Base-by-base conservation (phyloP, 2,888 invertebrate species). In the Clepsis dumicolana region DNA sequence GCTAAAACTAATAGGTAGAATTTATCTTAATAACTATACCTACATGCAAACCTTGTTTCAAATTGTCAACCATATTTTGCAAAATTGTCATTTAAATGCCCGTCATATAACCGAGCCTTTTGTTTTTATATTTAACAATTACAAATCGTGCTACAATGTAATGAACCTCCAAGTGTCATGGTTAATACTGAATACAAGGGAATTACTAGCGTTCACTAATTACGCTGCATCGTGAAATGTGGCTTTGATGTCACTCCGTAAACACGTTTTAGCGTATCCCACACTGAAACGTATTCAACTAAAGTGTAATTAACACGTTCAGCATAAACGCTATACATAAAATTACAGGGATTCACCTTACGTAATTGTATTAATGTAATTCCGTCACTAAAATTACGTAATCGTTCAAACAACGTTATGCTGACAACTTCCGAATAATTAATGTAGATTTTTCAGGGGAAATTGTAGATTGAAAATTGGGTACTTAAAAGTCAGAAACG, bases 241-340 rank as follows among this genome's bases (percentile, higher is more conserved):
- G 61, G 54, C 60, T 66, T 66, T 61, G 66, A 66, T 66, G 66
- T 61, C 61, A 54, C 61, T 56, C 32, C 1, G 32, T 32, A 66
- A 65, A 66, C 44, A 61, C 54, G 44, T 12, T 35, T 35, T 29
- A 54, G 35, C 44, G 54, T 52, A 32, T 53, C 12, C 21, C n/a
- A 59, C 54, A 1, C 32, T 44, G 54, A 35, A 66, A 61, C 44
- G 65, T 65, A n/a, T 53, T 61, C 29, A 25, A 29, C 64, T 64
- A 38, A n/a, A 50, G 41, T 24, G 27, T 29, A 52, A 53, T 60
- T 52, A 29, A 65, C 48, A 64, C 52, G 41, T 41, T 50, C 4
- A 61, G 44, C 41, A 25, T 25, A 41, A 59, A 59, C 21, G 24
- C 4, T 41, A 25, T 56, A 38, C 25, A 25, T 41, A 27, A 35